Evolutionary conservation across 2,797 vertebrate genomes (phyloP).

Genomic region (Phrynocephalus forsythii): DNA sequence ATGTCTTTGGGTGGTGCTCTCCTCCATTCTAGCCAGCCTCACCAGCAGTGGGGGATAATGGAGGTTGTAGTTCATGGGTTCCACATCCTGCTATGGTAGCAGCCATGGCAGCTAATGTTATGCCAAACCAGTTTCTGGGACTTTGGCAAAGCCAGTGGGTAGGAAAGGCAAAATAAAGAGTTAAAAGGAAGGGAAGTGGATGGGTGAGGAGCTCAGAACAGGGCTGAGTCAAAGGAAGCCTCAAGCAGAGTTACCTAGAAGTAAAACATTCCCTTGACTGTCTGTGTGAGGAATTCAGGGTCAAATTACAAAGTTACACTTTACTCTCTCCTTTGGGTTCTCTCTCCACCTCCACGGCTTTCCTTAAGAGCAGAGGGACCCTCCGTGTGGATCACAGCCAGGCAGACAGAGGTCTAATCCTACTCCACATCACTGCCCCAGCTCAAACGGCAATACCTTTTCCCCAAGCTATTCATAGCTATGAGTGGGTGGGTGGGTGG

Average conservation of each 20-base stretch:
- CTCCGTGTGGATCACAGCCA: too few species aligned
- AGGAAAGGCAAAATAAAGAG: background rate
- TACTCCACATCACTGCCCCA: too few species aligned
- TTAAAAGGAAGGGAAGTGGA: background rate
- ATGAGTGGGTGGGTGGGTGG: too few species aligned
- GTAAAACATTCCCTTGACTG: background rate
- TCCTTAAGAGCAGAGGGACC: too few species aligned
- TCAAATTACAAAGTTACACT: background rate
- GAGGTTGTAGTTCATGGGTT: background rate
- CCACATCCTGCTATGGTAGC: background rate
- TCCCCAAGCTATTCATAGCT: too few species aligned
- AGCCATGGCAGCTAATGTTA: background rate
- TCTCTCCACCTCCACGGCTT: too few species aligned
- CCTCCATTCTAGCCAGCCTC: too few species aligned
- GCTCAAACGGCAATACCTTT: too few species aligned
- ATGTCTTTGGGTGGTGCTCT: too few species aligned
- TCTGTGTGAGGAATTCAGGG: background rate
- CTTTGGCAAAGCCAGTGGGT: background rate
- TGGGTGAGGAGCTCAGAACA: background rate
- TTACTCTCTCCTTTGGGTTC: background rate
- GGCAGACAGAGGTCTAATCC: too few species aligned
- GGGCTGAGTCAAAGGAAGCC: too few species aligned
- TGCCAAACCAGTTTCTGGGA: background rate
- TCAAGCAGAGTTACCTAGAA: background rate
- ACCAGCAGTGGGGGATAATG: too few species aligned